Percentiles rank a stretch among this genome's conserved stretches.
Conservation (phyloP, 2,113 vertebrate genomes). For the Colistium nudipinnis region DNA sequence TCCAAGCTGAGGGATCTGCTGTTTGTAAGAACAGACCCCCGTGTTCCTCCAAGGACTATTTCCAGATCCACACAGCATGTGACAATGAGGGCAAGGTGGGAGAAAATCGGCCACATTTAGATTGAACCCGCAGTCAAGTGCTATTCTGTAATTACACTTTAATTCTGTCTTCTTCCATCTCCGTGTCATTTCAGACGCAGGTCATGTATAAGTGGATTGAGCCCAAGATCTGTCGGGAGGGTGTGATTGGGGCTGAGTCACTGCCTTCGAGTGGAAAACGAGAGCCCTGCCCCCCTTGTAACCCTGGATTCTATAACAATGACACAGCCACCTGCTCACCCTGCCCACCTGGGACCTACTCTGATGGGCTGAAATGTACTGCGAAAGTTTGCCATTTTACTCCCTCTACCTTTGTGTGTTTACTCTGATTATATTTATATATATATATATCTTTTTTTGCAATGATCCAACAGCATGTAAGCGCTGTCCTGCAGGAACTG, state of each 20-base stretch:
- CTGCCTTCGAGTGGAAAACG: conserved; percentile 91
- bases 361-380: conserved; percentile 89
- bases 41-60: conserved; percentile 92
- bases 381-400: neutral
- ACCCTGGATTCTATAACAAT: conserved; percentile 96
- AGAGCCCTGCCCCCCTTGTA: conserved; percentile 95
- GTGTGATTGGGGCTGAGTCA: conserved; percentile 79
- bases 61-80: conserved; percentile 93
- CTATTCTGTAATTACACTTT: neutral
- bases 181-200: conserved; percentile 85
- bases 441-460: neutral
- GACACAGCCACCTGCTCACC: conserved; percentile 90
- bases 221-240: conserved; percentile 93
- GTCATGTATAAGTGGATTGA: conserved; percentile 95
- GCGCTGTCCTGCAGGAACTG: conserved; percentile 92
- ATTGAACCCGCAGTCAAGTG: too few species aligned
- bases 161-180: neutral
- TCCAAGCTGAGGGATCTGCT: conserved; percentile 88
- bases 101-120: neutral
- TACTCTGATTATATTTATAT: neutral
- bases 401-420: neutral
- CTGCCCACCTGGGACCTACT: conserved; percentile 89
- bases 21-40: conserved; percentile 84
- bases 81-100: conserved; percentile 92
- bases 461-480: conserved; percentile 82